Percentiles rank a stretch among this genome's conserved stretches.
phyloP scores from a whole-genome alignment of 1,140 invertebrate species.

The Nylanderia fulva region DNA sequence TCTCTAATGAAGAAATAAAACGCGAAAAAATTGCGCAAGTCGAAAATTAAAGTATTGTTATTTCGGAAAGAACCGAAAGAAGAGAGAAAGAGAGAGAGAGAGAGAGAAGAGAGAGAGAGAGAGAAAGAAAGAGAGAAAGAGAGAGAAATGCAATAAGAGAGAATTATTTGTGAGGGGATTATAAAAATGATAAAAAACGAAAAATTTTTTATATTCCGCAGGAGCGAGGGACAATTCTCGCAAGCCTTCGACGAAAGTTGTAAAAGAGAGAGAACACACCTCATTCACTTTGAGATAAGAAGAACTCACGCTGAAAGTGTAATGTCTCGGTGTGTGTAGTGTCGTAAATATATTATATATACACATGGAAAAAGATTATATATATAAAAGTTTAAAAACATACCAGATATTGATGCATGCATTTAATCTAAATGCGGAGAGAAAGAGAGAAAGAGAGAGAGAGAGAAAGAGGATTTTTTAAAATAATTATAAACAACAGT shows the following conservation, averaged over 20 bases:
- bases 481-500: constrained; percentile 45
- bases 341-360: constrained; percentile 71
- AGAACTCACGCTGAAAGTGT: constrained; percentile 81
- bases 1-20: constrained; percentile 12
- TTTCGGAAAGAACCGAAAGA: background rate
- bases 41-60: constrained; percentile 28
- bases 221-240: constrained; percentile 75
- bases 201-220: constrained; percentile 63
- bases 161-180: background rate
- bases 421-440: constrained; percentile 65
- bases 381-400: constrained; percentile 59
- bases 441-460: background rate
- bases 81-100: too few relatives aligned
- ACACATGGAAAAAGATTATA: constrained; percentile 49
- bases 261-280: constrained; percentile 78
- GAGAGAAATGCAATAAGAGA: constrained; percentile 18
- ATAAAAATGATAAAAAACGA: constrained; percentile 51
- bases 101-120: too few relatives aligned
- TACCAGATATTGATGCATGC: constrained; percentile 72
- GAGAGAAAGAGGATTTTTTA: constrained; percentile 37
- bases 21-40: constrained; percentile 51
- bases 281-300: constrained; percentile 80
- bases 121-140: too few relatives aligned
- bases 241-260: constrained; percentile 83
- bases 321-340: constrained; percentile 73